Evolutionary conservation across 2,888 invertebrate genomes (phyloP), one percentile per base, ranked within the genome.

Genomic region (Lithophane socia): DNA sequence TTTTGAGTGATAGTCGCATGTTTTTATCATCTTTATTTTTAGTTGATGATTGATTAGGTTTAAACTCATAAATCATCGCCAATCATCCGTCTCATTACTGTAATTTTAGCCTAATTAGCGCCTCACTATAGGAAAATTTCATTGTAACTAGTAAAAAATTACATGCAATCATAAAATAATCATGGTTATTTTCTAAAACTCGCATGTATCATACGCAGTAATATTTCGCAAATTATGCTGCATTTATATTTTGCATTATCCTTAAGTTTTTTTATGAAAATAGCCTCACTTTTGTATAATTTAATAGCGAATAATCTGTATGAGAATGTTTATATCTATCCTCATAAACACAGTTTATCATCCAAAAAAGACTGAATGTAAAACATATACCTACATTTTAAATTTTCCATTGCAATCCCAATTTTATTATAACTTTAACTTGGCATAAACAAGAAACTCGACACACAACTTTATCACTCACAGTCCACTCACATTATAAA

Each of bases 1-100:
- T 86, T 80, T 80, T 76, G 64, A 77, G 87, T 87, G 86, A 82
- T 70, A 73, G 21, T 47, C 61, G 5, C 69, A n/a, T 67, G 64
- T 29, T 66, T 74, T 73, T 73, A n/a, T 75, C 65, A 47, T 69
- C 37, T n/a, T 56, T 37, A 21, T 75, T 60, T 60, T 65, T 44
- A 21, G 18, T n/a, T 47, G 37, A 82, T 76, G 79, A 85, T 73
- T 76, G 79, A 85, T 84, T 60, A 79, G 12, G 13, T 66, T 37
- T 54, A 78, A 74, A 24, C 67, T 78, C 74, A 73, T 83, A 61
- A 69, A 88, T 88, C 80, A 88, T 69, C 66, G 47, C 24, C 42
- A 80, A 73, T 71, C 68, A 75, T 75, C 77, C 58, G n/a, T 78
- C 70, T 79, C 66, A 63, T 81, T 74, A 79, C 21, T 63, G 74